phyloP scores from a whole-genome alignment of 1,140 invertebrate species.

The Lerema accius region DNA sequence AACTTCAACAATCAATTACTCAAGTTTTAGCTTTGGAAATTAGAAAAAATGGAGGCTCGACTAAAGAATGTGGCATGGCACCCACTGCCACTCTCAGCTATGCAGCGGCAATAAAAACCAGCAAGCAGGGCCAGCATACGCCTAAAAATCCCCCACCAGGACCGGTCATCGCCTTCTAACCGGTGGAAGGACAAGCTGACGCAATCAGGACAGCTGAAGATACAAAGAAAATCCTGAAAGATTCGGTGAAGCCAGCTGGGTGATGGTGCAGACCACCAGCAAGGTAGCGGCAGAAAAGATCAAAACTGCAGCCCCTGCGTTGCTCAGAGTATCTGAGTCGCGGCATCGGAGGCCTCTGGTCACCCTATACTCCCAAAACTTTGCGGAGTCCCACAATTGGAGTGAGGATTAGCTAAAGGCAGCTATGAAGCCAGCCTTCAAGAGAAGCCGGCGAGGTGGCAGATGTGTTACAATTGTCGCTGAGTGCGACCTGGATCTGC shows the following conservation, averaged over 20 bases:
- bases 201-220: slow-evolving; percentile 12
- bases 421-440: background rate
- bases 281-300: background rate
- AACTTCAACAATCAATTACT: no score
- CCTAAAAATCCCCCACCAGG: background rate
- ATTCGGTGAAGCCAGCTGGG: background rate
- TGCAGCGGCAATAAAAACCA: background rate
- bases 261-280: slow-evolving; percentile 14
- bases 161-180: background rate
- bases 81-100: no score
- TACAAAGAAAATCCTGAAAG: slow-evolving; percentile 1
- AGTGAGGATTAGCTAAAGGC: background rate
- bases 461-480: background rate
- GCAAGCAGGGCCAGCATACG: background rate
- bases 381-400: no score
- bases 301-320: background rate
- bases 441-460: background rate
- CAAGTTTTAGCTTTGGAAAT: no score
- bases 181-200: background rate
- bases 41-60: no score
- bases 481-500: background rate
- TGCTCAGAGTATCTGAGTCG: background rate
- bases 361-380: background rate
- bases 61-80: no score
- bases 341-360: background rate